Conservation (phyloP, 2,797 vertebrate species). For the Malacoctenus gilli region DNA sequence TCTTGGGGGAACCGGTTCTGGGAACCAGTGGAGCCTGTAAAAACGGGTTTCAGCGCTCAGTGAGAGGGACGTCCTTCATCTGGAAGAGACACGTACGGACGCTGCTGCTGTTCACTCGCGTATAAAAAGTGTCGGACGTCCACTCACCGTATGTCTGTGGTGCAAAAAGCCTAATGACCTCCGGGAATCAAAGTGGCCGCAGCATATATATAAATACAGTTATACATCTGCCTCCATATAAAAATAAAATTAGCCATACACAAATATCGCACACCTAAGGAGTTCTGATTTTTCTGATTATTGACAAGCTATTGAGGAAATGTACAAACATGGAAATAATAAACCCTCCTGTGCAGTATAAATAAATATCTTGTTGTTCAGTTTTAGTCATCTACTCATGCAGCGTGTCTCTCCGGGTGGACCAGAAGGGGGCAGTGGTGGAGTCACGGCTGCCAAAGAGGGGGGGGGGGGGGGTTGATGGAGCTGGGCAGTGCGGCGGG, state of each 20-base stretch:
- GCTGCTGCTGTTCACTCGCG: constrained; percentile 43
- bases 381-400: constrained; percentile 38
- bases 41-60: constrained; percentile 28
- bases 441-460: constrained; percentile 80
- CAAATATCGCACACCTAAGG: constrained; percentile 73
- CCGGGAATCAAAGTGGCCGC: constrained; percentile 63
- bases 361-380: constrained; percentile 67
- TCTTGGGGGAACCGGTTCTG: constrained; percentile 25
- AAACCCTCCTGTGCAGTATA: constrained; percentile 61
- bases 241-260: constrained; percentile 79
- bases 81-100: constrained; percentile 40
- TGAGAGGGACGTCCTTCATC: constrained; percentile 21
- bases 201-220: constrained; percentile 73
- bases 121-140: constrained; percentile 69
- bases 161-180: constrained; percentile 57
- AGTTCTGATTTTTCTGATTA: constrained; percentile 55
- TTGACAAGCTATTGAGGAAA: constrained; percentile 58
- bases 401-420: constrained; percentile 50
- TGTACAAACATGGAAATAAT: constrained; percentile 73
- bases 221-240: constrained; percentile 76
- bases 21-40: constrained; percentile 23
- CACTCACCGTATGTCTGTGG: constrained; percentile 43
- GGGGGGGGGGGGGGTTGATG: constrained; percentile 30
- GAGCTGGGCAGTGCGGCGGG: constrained; percentile 68
- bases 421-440: constrained; percentile 47